phyloP scores from a whole-genome alignment of 2,888 invertebrate genomes.

The Autographa pulchrina region DNA sequence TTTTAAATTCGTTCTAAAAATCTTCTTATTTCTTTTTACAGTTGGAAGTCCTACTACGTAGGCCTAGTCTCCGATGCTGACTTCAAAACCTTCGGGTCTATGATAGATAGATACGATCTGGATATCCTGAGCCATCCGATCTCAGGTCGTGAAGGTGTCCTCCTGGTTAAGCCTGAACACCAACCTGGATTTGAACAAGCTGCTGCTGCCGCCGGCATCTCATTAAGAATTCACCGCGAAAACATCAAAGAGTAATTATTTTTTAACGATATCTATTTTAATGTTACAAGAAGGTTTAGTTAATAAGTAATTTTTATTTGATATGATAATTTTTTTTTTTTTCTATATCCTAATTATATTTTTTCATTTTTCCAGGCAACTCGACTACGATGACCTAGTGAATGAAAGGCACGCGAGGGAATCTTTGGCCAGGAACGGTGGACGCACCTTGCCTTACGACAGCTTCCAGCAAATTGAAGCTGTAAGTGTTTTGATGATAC shows the following conservation, averaged over 20 bases:
- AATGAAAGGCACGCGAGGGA: slow-evolving; percentile 61
- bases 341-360: slow-evolving; percentile 3
- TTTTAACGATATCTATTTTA: not conserved
- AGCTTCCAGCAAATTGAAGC: slow-evolving; percentile 76
- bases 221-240: slow-evolving; percentile 77
- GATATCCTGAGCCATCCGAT: slow-evolving; percentile 72
- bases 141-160: slow-evolving; percentile 73
- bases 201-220: slow-evolving; percentile 73
- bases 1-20: not conserved
- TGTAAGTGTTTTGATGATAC: slow-evolving; percentile 60
- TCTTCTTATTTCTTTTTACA: slow-evolving; percentile 23
- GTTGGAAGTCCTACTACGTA: slow-evolving; percentile 79
- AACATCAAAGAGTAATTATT: slow-evolving; percentile 81
- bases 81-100: slow-evolving; percentile 63
- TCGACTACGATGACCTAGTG: slow-evolving; percentile 72
- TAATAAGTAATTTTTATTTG: too few relatives aligned
- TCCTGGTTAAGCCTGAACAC: slow-evolving; percentile 79
- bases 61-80: slow-evolving; percentile 68
- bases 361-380: slow-evolving; percentile 64
- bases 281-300: too few relatives aligned
- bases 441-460: slow-evolving; percentile 76
- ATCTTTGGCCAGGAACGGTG: slow-evolving; percentile 63
- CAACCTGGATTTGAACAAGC: slow-evolving; percentile 71
- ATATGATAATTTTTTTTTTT: too few relatives aligned
- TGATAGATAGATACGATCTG: slow-evolving; percentile 65